A percentile compares a stretch with the other conserved stretches of the same genome.
Conservation (phyloP, 2,888 invertebrate genomes). For the Hipparchia sbordonii region DNA sequence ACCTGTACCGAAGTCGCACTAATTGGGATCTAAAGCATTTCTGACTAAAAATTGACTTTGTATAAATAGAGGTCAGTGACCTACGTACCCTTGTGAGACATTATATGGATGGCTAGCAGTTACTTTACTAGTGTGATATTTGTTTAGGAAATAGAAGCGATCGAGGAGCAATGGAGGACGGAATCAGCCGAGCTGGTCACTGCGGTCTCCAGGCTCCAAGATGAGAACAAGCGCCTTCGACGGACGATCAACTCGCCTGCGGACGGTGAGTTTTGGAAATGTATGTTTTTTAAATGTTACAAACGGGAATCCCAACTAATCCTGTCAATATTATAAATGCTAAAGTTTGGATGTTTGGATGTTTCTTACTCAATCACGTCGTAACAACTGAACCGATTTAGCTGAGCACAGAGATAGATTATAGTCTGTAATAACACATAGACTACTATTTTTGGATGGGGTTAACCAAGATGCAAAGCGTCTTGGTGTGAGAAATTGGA, state of each 20-base stretch:
- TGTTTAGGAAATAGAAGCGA: slow-evolving; percentile 94
- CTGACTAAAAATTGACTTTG: too few relatives aligned
- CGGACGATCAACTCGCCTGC: slow-evolving; percentile 76
- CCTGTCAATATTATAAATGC: too few relatives aligned
- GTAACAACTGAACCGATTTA: too few relatives aligned
- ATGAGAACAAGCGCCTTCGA: slow-evolving; percentile 93
- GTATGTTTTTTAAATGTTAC: slow-evolving; percentile 5
- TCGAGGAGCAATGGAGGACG: slow-evolving; percentile 97
- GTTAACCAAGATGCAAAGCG: too few relatives aligned
- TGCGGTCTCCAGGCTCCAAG: slow-evolving; percentile 92
- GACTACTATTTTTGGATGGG: too few relatives aligned
- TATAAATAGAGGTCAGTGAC: neutral
- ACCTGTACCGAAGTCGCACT: too few relatives aligned
- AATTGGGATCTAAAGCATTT: too few relatives aligned
- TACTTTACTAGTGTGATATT: slow-evolving; percentile 31
- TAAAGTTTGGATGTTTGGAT: too few relatives aligned
- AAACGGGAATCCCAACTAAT: neutral
- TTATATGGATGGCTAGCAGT: neutral
- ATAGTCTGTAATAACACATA: too few relatives aligned
- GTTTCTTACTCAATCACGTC: too few relatives aligned
- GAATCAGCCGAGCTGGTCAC: slow-evolving; percentile 95
- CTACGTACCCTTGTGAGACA: neutral
- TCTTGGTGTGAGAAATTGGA: too few relatives aligned
- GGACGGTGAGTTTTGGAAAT: slow-evolving; percentile 60
- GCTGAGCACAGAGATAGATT: too few relatives aligned